phyloP scores from a whole-genome alignment of 2,888 invertebrate genomes.

The Galeopsomyia nigrocyanea region DNA sequence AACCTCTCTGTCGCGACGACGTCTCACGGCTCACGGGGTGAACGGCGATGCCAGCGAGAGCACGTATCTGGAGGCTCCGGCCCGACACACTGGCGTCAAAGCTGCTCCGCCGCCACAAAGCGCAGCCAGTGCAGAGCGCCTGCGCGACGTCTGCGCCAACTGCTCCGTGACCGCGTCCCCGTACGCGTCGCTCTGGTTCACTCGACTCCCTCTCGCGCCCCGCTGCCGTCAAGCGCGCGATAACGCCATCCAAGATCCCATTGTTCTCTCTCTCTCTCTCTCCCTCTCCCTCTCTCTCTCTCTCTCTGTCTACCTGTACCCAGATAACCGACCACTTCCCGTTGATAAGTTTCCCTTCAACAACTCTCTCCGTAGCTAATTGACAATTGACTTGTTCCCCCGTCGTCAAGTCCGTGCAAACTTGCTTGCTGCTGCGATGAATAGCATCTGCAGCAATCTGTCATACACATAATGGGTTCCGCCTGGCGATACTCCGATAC shows the following conservation, averaged over 20 bases:
- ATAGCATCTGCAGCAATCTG: no score
- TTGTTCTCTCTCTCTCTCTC: neutral
- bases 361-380: no score
- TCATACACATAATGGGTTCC: no score
- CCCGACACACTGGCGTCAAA: constrained; percentile 67
- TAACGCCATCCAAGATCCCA: no score
- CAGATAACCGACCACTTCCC: neutral
- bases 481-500: no score
- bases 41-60: neutral
- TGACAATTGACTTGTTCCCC: no score
- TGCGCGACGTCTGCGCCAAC: constrained; percentile 26
- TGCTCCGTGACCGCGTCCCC: neutral
- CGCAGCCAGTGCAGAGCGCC: constrained; percentile 19
- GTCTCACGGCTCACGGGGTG: neutral
- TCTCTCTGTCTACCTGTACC: neutral
- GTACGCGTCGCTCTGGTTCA: constrained; percentile 20
- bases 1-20: neutral
- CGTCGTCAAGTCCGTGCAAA: no score
- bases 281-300: neutral
- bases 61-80: constrained; percentile 27
- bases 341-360: neutral
- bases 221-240: neutral
- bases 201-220: neutral
- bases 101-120: constrained; percentile 45
- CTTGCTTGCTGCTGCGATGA: no score